A percentile compares a stretch with the other conserved stretches of the same genome.
phyloP scores from a whole-genome alignment of 2,888 invertebrate genomes.

The Mimachlamys varia region DNA sequence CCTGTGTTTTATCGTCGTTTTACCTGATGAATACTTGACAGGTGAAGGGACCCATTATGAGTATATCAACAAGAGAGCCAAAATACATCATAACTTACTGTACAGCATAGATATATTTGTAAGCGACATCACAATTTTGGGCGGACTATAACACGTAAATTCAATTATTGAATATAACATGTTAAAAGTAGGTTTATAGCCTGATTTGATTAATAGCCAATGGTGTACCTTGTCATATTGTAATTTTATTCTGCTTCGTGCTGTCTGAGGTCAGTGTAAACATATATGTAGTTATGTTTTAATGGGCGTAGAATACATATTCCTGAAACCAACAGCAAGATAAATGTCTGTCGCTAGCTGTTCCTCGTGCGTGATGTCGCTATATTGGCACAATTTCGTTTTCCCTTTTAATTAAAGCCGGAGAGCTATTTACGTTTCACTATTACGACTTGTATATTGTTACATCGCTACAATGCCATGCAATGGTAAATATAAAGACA shows the following conservation, averaged over 20 bases:
- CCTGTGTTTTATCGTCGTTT: constrained; percentile 21
- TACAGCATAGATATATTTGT: background rate
- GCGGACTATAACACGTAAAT: background rate
- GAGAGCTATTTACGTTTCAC: background rate
- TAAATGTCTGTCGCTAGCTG: background rate
- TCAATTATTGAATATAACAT: background rate
- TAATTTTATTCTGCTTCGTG: constrained; percentile 15
- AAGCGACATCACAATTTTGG: background rate
- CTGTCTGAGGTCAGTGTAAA: background rate
- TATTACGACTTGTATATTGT: too few species aligned
- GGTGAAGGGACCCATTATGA: background rate
- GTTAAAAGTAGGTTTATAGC: background rate
- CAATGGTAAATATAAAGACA: too few species aligned
- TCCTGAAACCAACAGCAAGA: background rate
- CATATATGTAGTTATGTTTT: background rate
- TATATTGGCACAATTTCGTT: background rate
- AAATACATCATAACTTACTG: background rate
- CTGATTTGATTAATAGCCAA: background rate
- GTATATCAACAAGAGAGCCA: background rate
- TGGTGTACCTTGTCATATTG: background rate
- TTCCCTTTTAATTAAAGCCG: background rate
- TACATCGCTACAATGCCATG: too few species aligned
- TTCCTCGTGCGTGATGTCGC: background rate
- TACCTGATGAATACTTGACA: constrained; percentile 22
- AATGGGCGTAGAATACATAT: background rate